Evolutionary conservation across 2,888 invertebrate genomes (phyloP), one percentile per base, ranked within the genome.

Genomic region (Tenthredo mesomela): DNA sequence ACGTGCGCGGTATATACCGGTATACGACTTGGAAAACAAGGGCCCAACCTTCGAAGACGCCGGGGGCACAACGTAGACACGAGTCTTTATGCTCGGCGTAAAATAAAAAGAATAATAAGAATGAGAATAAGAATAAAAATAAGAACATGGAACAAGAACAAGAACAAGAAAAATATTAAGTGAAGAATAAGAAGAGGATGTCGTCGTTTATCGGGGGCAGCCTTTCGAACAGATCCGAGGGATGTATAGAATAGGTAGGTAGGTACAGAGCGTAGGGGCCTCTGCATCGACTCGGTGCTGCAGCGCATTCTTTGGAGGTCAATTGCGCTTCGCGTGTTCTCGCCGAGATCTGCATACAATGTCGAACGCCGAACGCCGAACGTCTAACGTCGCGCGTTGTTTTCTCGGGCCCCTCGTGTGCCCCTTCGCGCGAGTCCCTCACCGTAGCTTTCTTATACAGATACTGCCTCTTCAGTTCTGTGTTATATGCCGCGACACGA

Each of bases 321-420:
- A 88, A 89, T 89, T 87, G 88, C 88, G 87, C 87, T 87, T 87
- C 88, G 84, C 87, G 86, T 85, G 86, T 86, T 86, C 86, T 87
- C 85, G 85, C 85, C 86, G 84, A 61, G 86, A 90, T 89, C 90
- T 89, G 87, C 89, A 89, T 89, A 90, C 90, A 90, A 90, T 90
- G 88, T 88, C 86, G 84, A 67, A 84, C 77, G 86, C 82, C 86
- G 84, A 67, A 84, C 77, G 86, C 80, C 85, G 54, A 77, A 50
- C 77, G 25, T 50, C 15, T n/a, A 21, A 43, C 37, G 71, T 77
- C n/a, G n/a, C 54, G 29, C 47, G 77, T 67, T 67, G 12, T 33
- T 67, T 67, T 67, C 67, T 67, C 33, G n/a, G n/a, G n/a, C n/a
- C n/a, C n/a, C n/a, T n/a, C n/a, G n/a, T n/a, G n/a, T n/a, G n/a